phyloP scores from a whole-genome alignment of 2,797 vertebrate species.

The Periophthalmus magnuspinnatus region DNA sequence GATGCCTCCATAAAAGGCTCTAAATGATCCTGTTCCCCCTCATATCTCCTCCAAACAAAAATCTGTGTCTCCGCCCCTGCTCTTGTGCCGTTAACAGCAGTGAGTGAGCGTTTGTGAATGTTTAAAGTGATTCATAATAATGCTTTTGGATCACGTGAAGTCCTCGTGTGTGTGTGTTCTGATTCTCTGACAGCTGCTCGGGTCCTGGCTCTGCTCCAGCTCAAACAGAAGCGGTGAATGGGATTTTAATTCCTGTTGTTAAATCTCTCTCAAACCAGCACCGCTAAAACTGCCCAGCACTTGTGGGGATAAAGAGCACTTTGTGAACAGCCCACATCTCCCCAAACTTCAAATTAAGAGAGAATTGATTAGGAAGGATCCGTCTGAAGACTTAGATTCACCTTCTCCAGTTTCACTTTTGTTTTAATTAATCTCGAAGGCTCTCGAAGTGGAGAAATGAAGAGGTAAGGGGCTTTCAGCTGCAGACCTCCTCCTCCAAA shows the following conservation, averaged over 20 bases:
- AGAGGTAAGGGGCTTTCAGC: constrained; percentile 25
- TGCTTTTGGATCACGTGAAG: not conserved
- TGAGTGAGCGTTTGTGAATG: not conserved
- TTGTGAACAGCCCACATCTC: constrained; percentile 23
- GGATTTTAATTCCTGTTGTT: constrained; percentile 73
- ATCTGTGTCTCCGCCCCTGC: no score
- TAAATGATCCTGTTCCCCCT: no score
- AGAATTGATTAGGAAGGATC: constrained; percentile 39
- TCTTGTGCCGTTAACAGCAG: no score
- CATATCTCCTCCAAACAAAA: no score
- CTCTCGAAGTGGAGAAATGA: constrained; percentile 24
- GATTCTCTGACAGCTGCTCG: constrained; percentile 60
- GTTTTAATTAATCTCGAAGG: constrained; percentile 47
- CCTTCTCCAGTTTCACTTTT: constrained; percentile 16
- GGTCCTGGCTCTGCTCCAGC: constrained; percentile 59
- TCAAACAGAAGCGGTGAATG: constrained; percentile 63
- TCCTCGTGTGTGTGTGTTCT: constrained; percentile 3
- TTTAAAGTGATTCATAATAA: not conserved
- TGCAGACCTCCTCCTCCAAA: no score
- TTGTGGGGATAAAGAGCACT: constrained; percentile 28
- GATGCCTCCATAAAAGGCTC: no score
- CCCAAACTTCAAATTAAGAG: constrained; percentile 45
- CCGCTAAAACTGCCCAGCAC: constrained; percentile 27
- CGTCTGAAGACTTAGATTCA: constrained; percentile 25
- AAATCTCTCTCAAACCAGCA: constrained; percentile 32